Base-by-base conservation (phyloP, 2,113 vertebrate species). In the Natator depressus region DNA sequence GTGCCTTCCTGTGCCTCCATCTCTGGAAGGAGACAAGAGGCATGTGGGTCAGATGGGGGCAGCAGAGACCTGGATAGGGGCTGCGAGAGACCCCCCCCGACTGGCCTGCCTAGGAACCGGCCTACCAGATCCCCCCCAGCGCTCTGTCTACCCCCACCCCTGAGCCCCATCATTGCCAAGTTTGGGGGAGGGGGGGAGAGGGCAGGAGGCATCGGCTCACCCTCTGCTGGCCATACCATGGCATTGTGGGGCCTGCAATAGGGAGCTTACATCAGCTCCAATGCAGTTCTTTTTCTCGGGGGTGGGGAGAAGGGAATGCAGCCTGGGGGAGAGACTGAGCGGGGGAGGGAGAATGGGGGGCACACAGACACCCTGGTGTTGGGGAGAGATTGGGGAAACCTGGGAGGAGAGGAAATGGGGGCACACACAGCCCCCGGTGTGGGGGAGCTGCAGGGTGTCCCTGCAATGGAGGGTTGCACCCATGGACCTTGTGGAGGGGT, bases 1-100 rank as follows among this genome's bases (percentile, higher is more conserved):
- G 55, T 31, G 5, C 81, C 90, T 50, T 93, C 89, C 79, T 96
- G 87, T 54, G 16, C 90, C 22, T 96, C 96, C 96, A 98, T 96
- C 35, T 94, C 97, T 98, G 82, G 79, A 89, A 96, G 90, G 89
- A 94, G 46, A 94, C 84, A 65, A 81, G 19, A 53, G 20, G 80
- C 10, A 11, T 35, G 69, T 10, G n/a, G 78, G 42, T 24, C 54
- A 80, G 35, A 50, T 25, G 24, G 31, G 14, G 51, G 27, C 35
- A 72, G n/a, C 49, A 62, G 13, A 31, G 57, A 72, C 2, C 31
- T 9, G 20, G 35, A 38, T 31, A 1, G 29, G 17, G 69, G 13
- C 12, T 19, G 24, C 8, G 47, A 85, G 8, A 46, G 22, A 49
- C n/a, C 46, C 22, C 46, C 22, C 22, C 1, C 17, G 2, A 8